Percentiles rank a stretch among this genome's conserved stretches.
These are phyloP conservation scores for Mormyrus lacerda DNA, from an alignment of 2,113 vertebrate species.

Conservation along the genomic window DNA sequence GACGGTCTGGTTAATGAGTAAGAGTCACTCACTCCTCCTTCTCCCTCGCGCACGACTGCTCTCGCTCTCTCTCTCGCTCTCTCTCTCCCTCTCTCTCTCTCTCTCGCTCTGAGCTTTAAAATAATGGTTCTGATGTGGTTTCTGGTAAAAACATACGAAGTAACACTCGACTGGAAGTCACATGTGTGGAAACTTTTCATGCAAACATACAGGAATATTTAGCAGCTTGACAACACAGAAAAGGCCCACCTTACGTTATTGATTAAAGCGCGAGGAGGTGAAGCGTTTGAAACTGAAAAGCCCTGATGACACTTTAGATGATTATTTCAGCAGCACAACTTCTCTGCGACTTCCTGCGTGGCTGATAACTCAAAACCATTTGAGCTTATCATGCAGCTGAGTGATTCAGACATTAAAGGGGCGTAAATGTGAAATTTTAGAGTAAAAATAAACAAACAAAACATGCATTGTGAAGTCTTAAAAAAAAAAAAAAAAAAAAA, in stretches of 20 bases:
- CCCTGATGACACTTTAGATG: neutral
- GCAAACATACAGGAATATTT: constrained; percentile 20
- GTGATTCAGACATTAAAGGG: neutral
- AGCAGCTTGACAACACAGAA: neutral
- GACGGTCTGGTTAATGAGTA: constrained; percentile 48
- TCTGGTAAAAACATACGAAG: constrained; percentile 24
- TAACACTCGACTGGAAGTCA: constrained; percentile 25
- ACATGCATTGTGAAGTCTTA: neutral
- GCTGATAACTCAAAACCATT: neutral
- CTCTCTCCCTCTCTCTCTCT: neutral
- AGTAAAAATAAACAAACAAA: neutral
- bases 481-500: neutral
- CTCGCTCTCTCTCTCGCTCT: neutral
- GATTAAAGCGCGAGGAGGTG: neutral
- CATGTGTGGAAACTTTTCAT: constrained; percentile 26
- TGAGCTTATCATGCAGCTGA: neutral
- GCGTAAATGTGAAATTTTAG: neutral
- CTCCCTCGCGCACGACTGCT: constrained; percentile 11
- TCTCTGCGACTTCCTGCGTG: neutral
- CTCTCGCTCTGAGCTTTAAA: neutral
- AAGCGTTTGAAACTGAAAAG: neutral
- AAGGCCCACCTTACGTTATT: constrained; percentile 11
- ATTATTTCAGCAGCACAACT: neutral
- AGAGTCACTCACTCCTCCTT: constrained; percentile 29
- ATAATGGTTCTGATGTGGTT: constrained; percentile 21